These are phyloP conservation scores for Aromia moschata DNA, from an alignment of 2,888 invertebrate species.

Conservation along the genomic window DNA sequence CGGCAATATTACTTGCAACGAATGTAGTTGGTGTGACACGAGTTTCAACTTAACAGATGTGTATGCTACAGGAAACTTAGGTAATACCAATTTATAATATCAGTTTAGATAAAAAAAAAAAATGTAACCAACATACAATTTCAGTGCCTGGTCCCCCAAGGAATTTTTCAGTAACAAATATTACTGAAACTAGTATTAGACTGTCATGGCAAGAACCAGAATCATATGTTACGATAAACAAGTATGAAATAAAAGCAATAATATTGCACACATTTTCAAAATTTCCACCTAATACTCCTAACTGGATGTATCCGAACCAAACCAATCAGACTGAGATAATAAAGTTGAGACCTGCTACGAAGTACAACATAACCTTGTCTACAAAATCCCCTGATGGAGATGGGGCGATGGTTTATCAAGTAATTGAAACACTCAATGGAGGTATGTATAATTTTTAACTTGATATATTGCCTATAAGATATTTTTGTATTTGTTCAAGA, in stretches of 20 bases:
- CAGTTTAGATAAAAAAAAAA: neutral
- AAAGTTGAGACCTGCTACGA: conserved; percentile 77
- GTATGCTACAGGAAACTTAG: conserved; percentile 53
- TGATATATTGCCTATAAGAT: conserved; percentile 10
- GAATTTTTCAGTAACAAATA: conserved; percentile 67
- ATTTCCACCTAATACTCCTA: conserved; percentile 63
- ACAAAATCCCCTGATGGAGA: conserved; percentile 71
- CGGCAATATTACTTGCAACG: conserved; percentile 45
- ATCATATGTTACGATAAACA: conserved; percentile 65
- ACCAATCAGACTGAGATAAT: conserved; percentile 69
- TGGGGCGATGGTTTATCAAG: conserved; percentile 68
- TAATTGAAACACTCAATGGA: conserved; percentile 77
- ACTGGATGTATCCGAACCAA: conserved; percentile 70
- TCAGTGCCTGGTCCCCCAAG: conserved; percentile 76
- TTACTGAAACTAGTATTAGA: conserved; percentile 71
- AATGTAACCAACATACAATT: conserved; percentile 32
- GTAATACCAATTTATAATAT: no score
- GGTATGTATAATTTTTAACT: conserved; percentile 48
- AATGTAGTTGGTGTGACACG: conserved; percentile 44
- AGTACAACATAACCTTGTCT: conserved; percentile 77
- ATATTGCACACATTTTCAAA: conserved; percentile 70
- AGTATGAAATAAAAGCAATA: conserved; percentile 68
- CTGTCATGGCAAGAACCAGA: conserved; percentile 70
- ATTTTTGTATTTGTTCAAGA: no score
- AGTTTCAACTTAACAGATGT: conserved; percentile 47